These are phyloP conservation scores for Pseudococcus viburni DNA, from an alignment of 2,888 invertebrate genomes.

Conservation along the genomic window DNA sequence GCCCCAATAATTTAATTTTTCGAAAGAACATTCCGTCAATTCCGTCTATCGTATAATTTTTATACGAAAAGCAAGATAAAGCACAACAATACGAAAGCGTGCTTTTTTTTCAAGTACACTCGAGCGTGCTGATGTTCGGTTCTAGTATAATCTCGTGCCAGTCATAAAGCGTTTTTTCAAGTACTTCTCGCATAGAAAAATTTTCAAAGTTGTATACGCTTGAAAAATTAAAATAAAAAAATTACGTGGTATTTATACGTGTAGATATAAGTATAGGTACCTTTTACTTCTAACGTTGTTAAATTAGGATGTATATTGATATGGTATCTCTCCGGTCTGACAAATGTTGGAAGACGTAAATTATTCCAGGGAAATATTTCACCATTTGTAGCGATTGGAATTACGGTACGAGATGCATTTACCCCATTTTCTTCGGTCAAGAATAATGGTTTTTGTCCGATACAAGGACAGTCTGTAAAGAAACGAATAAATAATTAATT, in stretches of 20 bases:
- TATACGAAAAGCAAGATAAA: neutral
- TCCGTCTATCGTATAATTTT: neutral
- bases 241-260: neutral
- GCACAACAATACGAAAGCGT: neutral
- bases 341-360: constrained; percentile 82
- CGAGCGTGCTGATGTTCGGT: neutral
- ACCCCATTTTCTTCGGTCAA: constrained; percentile 76
- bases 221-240: neutral
- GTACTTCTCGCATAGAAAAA: neutral
- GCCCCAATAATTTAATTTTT: neutral
- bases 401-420: constrained; percentile 76
- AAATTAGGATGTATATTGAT: constrained; percentile 94
- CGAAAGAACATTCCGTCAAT: neutral
- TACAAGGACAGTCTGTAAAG: constrained; percentile 79
- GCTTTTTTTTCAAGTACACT: neutral
- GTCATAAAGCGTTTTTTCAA: constrained; percentile 5
- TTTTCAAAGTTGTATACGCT: constrained; percentile 66
- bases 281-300: constrained; percentile 89
- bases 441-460: constrained; percentile 78
- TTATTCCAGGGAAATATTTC: constrained; percentile 85
- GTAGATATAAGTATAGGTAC: constrained; percentile 72
- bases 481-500: constrained; percentile 66
- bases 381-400: constrained; percentile 81
- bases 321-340: constrained; percentile 87
- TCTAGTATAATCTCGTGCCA: neutral